A percentile compares a stretch with the other conserved stretches of the same genome.
Conservation (phyloP, 2,797 vertebrate genomes). For the Sciurus carolinensis region DNA sequence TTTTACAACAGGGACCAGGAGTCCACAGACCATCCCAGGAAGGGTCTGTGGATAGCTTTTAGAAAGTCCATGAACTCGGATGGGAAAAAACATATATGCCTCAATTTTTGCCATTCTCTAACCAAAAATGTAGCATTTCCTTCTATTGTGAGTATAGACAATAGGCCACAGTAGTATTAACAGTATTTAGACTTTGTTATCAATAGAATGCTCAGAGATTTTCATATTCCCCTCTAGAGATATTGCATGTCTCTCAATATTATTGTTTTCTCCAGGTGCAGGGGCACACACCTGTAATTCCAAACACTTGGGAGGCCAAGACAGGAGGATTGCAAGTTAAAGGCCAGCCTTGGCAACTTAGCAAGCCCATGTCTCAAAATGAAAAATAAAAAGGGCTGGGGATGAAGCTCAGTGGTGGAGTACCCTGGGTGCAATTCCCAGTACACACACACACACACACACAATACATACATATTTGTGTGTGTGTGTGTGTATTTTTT, state of each 20-base stretch:
- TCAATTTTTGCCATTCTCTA: constrained; percentile 9
- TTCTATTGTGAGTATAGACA: background rate
- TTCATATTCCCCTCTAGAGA: background rate
- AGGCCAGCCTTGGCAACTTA: background rate
- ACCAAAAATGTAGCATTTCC: background rate
- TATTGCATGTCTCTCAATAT: background rate
- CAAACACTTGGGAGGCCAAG: background rate
- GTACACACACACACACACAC: background rate
- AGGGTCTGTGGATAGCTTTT: constrained; percentile 16
- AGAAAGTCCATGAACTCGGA: background rate
- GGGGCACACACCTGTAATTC: background rate
- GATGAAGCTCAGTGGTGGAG: background rate
- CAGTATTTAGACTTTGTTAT: background rate
- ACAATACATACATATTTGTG: no score
- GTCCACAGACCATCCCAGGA: background rate
- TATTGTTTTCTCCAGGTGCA: background rate
- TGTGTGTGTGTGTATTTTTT: no score
- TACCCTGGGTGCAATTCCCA: background rate
- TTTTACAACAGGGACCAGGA: constrained; percentile 45
- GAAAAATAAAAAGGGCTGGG: no score
- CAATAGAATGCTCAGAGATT: background rate
- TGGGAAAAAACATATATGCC: background rate
- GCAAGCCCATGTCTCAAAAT: background rate
- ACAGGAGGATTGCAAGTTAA: background rate
- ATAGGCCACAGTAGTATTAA: background rate